phyloP scores from a whole-genome alignment of 2,113 vertebrate species.

The Geococcyx californianus region DNA sequence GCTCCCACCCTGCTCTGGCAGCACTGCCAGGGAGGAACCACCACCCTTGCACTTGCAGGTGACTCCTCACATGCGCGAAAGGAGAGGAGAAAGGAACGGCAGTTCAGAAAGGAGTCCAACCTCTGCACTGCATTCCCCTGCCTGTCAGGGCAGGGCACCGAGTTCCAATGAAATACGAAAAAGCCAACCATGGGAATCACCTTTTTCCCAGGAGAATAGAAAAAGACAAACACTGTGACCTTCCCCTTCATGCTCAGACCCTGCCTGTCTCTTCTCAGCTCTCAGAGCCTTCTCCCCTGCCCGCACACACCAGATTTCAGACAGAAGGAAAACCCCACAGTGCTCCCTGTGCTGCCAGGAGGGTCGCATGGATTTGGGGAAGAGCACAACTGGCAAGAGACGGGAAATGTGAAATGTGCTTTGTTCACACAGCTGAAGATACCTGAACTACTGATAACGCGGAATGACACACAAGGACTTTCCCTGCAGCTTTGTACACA shows the following conservation, averaged over 20 bases:
- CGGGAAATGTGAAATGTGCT: neutral
- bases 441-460: neutral
- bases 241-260: neutral
- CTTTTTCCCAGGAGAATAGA: neutral
- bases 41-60: neutral
- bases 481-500: neutral
- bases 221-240: neutral
- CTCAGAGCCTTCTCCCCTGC: neutral
- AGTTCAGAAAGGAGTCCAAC: neutral
- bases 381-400: neutral
- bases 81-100: neutral
- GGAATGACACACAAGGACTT: fast-evolving
- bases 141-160: neutral
- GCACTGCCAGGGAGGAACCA: fast-evolving
- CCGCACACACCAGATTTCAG: neutral
- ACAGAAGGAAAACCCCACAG: neutral
- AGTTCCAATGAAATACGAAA: neutral
- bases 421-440: neutral
- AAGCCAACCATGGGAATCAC: neutral
- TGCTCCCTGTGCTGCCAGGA: neutral
- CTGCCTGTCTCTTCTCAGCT: neutral
- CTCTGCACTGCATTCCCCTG: neutral
- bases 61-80: neutral
- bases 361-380: neutral
- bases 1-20: neutral